These are phyloP conservation scores for Bombus difficillimus DNA, from an alignment of 1,140 invertebrate genomes.

Conservation along the genomic window DNA sequence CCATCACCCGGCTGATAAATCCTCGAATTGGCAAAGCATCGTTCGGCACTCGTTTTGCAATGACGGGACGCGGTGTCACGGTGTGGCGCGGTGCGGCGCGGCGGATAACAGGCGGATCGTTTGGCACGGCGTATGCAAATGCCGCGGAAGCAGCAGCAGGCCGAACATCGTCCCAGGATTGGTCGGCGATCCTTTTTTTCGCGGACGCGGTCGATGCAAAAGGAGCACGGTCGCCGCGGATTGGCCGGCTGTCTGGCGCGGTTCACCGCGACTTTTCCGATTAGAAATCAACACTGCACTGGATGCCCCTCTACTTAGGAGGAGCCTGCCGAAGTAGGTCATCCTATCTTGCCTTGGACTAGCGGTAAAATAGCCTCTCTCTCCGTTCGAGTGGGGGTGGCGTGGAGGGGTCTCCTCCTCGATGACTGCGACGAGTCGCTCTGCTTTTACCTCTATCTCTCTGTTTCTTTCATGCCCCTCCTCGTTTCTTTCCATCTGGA, in stretches of 20 bases:
- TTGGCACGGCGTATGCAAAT: slow-evolving; percentile 53
- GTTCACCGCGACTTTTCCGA: slow-evolving; percentile 79
- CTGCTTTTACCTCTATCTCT: slow-evolving; percentile 50
- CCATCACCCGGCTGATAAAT: background rate
- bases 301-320: slow-evolving; percentile 81
- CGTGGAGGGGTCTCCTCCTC: slow-evolving; percentile 64
- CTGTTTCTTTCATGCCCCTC: background rate
- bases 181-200: slow-evolving; percentile 55
- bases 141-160: slow-evolving; percentile 35
- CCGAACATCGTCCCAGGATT: slow-evolving; percentile 55
- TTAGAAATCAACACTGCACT: slow-evolving; percentile 77
- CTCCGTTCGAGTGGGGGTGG: slow-evolving; percentile 66
- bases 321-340: slow-evolving; percentile 82
- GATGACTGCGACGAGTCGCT: slow-evolving; percentile 32
- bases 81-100: background rate
- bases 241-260: slow-evolving; percentile 69
- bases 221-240: slow-evolving; percentile 56
- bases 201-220: slow-evolving; percentile 53
- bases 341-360: slow-evolving; percentile 79
- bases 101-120: slow-evolving; percentile 38
- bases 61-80: background rate
- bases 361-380: slow-evolving; percentile 73
- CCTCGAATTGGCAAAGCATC: slow-evolving; percentile 6
- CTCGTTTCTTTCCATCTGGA: background rate
- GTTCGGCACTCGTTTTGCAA: background rate